Conservation (phyloP, 2,797 vertebrate species). For the Rhynchotus rufescens region DNA sequence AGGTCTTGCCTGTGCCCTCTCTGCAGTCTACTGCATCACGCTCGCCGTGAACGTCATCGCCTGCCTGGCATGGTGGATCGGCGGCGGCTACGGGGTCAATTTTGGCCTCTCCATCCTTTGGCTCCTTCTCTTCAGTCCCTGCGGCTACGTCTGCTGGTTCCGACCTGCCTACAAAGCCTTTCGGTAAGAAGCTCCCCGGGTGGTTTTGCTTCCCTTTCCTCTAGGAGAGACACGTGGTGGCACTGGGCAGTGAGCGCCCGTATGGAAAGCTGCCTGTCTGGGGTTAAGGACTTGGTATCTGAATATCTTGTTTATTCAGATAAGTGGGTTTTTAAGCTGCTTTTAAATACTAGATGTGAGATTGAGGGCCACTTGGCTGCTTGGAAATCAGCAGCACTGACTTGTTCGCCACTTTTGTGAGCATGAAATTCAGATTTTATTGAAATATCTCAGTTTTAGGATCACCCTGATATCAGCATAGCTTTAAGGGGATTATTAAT, state of each 20-base stretch:
- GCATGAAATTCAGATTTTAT: not conserved
- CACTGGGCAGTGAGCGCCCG: not conserved
- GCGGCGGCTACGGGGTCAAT: slow-evolving; percentile 83
- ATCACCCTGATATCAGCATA: not conserved
- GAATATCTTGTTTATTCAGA: not conserved
- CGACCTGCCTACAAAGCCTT: slow-evolving; percentile 96
- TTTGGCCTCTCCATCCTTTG: slow-evolving; percentile 93
- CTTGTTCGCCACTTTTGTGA: not conserved
- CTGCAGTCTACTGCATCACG: slow-evolving; percentile 90
- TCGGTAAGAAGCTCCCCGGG: slow-evolving; percentile 76
- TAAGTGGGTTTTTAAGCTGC: not conserved
- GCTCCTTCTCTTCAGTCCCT: slow-evolving; percentile 93
- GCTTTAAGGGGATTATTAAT: not conserved
- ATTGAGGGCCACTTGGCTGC: not conserved
- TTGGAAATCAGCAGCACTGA: not conserved
- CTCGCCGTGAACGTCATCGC: slow-evolving; percentile 89
- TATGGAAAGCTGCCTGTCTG: not conserved
- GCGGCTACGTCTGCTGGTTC: slow-evolving; percentile 96
- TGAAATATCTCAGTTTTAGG: not conserved
- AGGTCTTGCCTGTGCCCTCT: not conserved
- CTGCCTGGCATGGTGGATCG: slow-evolving; percentile 95
- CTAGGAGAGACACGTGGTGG: not conserved
- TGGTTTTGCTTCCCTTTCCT: accelerated
- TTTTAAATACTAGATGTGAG: not conserved
- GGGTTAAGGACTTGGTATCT: not conserved